phyloP scores from a whole-genome alignment of 2,888 invertebrate genomes.

The Drosophila borborema region DNA sequence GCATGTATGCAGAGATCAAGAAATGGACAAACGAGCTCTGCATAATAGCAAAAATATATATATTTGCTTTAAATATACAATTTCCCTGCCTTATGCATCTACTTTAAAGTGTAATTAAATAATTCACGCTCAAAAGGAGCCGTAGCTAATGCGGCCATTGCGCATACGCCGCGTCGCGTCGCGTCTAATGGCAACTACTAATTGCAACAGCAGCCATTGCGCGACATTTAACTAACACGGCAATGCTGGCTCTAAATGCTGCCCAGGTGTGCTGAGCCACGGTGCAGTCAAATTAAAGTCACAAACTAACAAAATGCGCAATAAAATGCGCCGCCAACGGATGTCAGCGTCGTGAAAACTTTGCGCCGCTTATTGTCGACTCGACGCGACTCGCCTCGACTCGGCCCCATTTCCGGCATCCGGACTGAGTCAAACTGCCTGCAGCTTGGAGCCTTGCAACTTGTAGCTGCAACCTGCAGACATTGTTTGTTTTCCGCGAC shows the following conservation, averaged over 20 bases:
- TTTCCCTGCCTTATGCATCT: no score
- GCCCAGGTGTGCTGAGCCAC: slow-evolving; percentile 38
- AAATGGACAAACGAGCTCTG: no score
- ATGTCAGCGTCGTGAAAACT: slow-evolving; percentile 59
- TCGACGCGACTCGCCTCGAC: slow-evolving; percentile 69
- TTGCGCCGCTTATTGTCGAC: slow-evolving; percentile 74
- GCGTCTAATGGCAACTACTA: slow-evolving; percentile 32
- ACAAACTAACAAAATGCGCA: slow-evolving; percentile 62
- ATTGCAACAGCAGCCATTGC: slow-evolving; percentile 46
- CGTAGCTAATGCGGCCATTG: slow-evolving; percentile 19
- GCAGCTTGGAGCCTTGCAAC: slow-evolving; percentile 3
- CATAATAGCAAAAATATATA: no score
- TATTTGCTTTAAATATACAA: no score
- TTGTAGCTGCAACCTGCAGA: slow-evolving; percentile 34
- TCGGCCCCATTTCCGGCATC: slow-evolving; percentile 62
- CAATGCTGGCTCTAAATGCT: slow-evolving; percentile 36
- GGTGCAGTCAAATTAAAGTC: slow-evolving; percentile 62
- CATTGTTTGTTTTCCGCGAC: slow-evolving; percentile 60
- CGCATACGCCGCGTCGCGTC: slow-evolving; percentile 62
- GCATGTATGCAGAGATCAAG: no score
- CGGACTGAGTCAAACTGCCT: slow-evolving; percentile 22
- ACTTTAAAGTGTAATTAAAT: no score
- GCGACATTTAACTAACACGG: slow-evolving; percentile 43
- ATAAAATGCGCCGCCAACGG: slow-evolving; percentile 64
- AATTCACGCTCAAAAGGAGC: no score